Conservation (phyloP, 2,797 vertebrate species). For the Enteromius radiatus region DNA sequence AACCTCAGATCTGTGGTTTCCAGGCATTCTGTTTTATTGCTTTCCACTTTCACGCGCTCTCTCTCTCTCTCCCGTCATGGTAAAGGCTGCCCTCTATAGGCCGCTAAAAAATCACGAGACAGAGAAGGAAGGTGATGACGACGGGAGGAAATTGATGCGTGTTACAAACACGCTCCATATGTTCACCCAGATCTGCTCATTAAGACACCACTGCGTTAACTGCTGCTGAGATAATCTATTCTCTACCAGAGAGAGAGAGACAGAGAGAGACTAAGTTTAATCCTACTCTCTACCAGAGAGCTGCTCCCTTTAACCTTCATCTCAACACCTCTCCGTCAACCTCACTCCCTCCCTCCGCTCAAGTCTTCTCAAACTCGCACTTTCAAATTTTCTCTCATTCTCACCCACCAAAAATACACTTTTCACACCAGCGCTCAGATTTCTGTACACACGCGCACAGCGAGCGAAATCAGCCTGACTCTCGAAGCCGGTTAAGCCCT, state of each 20-base stretch:
- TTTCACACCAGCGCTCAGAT: slow-evolving; percentile 15
- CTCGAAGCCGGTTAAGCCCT: slow-evolving; percentile 26
- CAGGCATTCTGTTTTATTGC: slow-evolving; percentile 35
- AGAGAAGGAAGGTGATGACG: slow-evolving; percentile 40
- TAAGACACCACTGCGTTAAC: slow-evolving; percentile 61
- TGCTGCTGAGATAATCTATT: slow-evolving; percentile 50
- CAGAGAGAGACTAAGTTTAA: slow-evolving; percentile 13
- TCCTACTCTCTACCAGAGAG: slow-evolving; percentile 33
- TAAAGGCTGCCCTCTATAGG: slow-evolving; percentile 44
- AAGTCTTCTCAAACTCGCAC: slow-evolving; percentile 41
- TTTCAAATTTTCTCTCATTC: slow-evolving; percentile 12
- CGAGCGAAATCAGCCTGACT: slow-evolving; percentile 5
- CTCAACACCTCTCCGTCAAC: slow-evolving; percentile 40
- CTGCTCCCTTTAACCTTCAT: slow-evolving; percentile 41
- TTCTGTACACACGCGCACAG: not conserved
- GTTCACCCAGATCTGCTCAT: slow-evolving; percentile 55
- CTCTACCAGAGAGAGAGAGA: slow-evolving; percentile 33
- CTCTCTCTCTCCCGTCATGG: slow-evolving; percentile 9
- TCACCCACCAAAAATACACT: slow-evolving; percentile 41
- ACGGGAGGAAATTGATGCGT: slow-evolving; percentile 37
- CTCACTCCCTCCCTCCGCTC: slow-evolving; percentile 9
- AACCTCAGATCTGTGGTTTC: slow-evolving; percentile 11
- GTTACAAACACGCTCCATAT: slow-evolving; percentile 60
- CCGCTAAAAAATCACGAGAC: slow-evolving; percentile 25
- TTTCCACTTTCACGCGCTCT: not conserved